Evolutionary conservation across 2,888 invertebrate species (phyloP).

Genomic region (Diaperis boleti): DNA sequence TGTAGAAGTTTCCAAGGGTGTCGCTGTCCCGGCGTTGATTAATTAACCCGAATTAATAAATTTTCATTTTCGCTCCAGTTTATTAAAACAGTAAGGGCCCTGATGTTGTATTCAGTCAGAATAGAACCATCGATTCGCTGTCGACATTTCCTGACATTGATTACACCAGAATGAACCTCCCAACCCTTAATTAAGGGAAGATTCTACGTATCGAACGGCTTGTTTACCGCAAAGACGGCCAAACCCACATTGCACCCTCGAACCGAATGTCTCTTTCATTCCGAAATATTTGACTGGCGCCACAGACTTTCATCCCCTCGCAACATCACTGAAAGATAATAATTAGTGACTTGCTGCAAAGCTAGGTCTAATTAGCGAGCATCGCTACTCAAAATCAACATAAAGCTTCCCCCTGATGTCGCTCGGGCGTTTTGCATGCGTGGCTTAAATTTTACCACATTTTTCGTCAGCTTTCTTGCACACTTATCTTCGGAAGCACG

Average conservation of each 20-base stretch:
- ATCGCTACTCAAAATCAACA: background rate
- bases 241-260: constrained; percentile 6
- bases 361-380: background rate
- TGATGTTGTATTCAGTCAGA: constrained; percentile 8
- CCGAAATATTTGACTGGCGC: background rate
- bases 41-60: constrained; percentile 29
- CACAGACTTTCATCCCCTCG: background rate
- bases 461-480: constrained; percentile 5
- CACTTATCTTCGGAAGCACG: too few species aligned
- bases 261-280: too few species aligned
- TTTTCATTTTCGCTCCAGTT: constrained; percentile 9
- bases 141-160: constrained; percentile 22
- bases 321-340: background rate
- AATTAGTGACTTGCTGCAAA: background rate
- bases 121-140: constrained; percentile 12
- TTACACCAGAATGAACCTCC: constrained; percentile 18
- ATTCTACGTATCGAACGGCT: constrained; percentile 32
- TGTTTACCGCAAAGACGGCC: constrained; percentile 23
- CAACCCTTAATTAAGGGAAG: constrained; percentile 32
- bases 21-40: constrained; percentile 28
- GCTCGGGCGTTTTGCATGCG: background rate
- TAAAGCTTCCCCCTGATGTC: background rate
- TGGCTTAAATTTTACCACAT: background rate
- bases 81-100: constrained; percentile 15
- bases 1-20: constrained; percentile 14